Evolutionary conservation across 1,140 invertebrate genomes (phyloP).

Genomic region (Brachionus rotundiformis): DNA sequence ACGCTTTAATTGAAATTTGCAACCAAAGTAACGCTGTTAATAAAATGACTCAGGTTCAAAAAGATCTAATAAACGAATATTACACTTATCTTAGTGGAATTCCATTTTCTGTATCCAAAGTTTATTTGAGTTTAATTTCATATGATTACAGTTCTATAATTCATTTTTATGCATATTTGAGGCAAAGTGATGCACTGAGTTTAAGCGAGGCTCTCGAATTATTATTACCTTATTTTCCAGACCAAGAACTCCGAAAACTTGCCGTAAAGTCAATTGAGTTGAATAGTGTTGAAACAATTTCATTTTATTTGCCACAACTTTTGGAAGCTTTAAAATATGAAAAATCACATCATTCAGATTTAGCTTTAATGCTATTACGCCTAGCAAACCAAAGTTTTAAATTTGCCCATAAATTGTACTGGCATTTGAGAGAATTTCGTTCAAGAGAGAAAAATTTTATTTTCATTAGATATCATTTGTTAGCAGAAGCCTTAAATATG

Average conservation of each 20-base stretch:
- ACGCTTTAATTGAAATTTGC: conserved; percentile 24
- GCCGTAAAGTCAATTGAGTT: conserved; percentile 24
- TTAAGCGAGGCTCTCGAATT: conserved; percentile 34
- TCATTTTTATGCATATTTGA: conserved; percentile 51
- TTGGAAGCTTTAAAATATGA: conserved; percentile 35
- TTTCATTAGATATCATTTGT: neutral
- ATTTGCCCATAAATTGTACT: conserved; percentile 34
- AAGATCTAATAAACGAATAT: conserved; percentile 31
- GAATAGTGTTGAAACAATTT: neutral
- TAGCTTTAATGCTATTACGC: conserved; percentile 2
- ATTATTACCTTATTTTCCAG: conserved; percentile 20
- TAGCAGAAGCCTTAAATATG: neutral
- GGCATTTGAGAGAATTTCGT: conserved; percentile 23
- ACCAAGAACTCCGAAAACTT: neutral
- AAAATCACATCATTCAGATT: neutral
- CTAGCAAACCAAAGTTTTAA: neutral
- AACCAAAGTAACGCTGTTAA: conserved; percentile 17
- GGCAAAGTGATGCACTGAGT: conserved; percentile 2
- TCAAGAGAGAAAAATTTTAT: conserved; percentile 2
- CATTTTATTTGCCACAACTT: conserved; percentile 31
- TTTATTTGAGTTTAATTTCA: conserved; percentile 11
- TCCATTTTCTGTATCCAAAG: conserved; percentile 35
- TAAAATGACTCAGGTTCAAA: conserved; percentile 19
- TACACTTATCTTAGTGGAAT: conserved; percentile 24
- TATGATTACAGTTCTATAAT: conserved; percentile 45